Base-by-base conservation (phyloP, 2,797 vertebrate species). In the Mus spretus region DNA sequence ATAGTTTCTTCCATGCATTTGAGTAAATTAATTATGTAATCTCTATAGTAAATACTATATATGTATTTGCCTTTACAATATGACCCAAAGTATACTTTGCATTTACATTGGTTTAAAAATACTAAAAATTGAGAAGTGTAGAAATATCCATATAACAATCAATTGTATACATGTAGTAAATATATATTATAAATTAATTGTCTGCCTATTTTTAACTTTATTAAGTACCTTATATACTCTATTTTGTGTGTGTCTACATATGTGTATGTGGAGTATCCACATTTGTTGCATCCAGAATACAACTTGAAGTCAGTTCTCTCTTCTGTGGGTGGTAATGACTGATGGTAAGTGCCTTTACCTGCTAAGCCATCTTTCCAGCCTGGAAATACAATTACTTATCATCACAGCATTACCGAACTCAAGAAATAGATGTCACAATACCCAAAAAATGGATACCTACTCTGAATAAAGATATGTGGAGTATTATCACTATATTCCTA, bases 21-120 rank as follows among this genome's bases (percentile, higher is more conserved):
- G 13, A 53, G 63, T 67, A 28, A 74, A 34, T 50, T 11, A 72
- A 55, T 80, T 11, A 1, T 65, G 4, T 40, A 63, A 93, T 44
- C 26, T 47, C 2, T 47, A 3, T n/a, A 7, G 8, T 70, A 82
- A 83, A 20, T 2, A 67, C 5, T 47, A 10, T 34, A 57, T 24
- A 55, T 55, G 81, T 70, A 20, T 95, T 84, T 84, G n/a, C 28
- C 1, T 91, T 90, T 53, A 75, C 5, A 93, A 67, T 61, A 77
- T 82, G 59, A 77, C 22, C n/a, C 19, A 77, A 75, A 40, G 22
- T 65, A 19, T 67, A 63, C 5, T 72, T 80, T 53, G 34, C 40
- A 59, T 34, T 72, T 77, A 5, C 3, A 53, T 67, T 75, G 3
- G 2, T 61, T 15, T 2, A 53, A 78, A 95, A 80, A n/a, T 70